Percentiles rank a stretch among this genome's conserved stretches.
These are phyloP conservation scores for Nemurella pictetii DNA, from an alignment of 2,888 invertebrate genomes.

Conservation along the genomic window DNA sequence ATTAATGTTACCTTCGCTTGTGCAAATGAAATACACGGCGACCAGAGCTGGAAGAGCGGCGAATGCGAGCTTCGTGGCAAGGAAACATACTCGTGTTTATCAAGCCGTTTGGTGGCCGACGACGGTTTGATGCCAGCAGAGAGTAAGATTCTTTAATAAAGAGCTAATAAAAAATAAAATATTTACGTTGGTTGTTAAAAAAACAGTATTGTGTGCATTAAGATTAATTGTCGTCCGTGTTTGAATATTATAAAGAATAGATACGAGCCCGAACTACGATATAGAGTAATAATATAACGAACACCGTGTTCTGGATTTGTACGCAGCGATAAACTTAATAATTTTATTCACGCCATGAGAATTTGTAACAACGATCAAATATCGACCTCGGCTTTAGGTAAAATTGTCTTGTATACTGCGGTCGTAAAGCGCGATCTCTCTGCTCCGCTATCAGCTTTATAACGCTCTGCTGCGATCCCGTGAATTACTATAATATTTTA, in stretches of 20 bases:
- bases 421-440: background rate
- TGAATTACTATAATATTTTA: constrained; percentile 16
- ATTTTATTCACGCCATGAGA: background rate
- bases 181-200: background rate
- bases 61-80: background rate
- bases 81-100: background rate
- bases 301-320: background rate
- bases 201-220: background rate
- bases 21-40: constrained; percentile 6
- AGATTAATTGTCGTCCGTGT: background rate
- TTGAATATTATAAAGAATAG: too few relatives aligned
- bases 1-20: background rate
- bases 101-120: background rate
- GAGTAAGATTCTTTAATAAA: background rate
- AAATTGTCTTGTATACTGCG: background rate
- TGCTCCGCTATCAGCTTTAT: background rate
- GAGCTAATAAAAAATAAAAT: background rate
- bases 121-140: background rate
- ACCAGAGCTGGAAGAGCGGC: background rate
- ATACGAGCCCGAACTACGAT: too few relatives aligned
- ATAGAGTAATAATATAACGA: background rate
- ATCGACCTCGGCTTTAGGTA: background rate
- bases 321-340: background rate
- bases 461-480: constrained; percentile 14
- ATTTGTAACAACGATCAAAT: background rate